Evolutionary conservation across 2,113 vertebrate genomes (phyloP).

Genomic region (Aspidoscelis tigris): DNA sequence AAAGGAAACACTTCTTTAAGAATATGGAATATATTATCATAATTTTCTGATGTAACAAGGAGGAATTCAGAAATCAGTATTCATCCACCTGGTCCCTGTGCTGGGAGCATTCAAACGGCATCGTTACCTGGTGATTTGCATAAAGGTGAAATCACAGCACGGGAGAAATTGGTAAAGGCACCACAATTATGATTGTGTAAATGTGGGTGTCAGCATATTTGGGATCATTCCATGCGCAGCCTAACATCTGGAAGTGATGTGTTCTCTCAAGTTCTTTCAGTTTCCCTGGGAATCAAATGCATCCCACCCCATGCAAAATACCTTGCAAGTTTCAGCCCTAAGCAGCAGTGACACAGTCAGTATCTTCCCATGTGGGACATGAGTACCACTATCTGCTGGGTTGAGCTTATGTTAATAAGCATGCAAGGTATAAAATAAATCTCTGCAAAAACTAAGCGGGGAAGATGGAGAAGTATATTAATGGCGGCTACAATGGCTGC

Average conservation of each 20-base stretch:
- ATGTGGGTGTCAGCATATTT: background rate
- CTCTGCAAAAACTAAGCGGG: too few species aligned
- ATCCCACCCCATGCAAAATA: background rate
- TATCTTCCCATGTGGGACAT: background rate
- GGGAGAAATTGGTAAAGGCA: conserved; percentile 15
- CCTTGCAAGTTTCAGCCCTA: background rate
- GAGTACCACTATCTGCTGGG: background rate
- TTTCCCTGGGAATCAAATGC: conserved; percentile 12
- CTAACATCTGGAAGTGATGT: conserved; percentile 17
- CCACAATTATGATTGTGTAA: background rate
- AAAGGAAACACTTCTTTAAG: background rate
- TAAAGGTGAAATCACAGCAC: conserved; percentile 15
- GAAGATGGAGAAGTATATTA: too few species aligned
- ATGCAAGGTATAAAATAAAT: background rate
- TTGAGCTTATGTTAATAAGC: background rate
- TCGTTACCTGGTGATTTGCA: conserved; percentile 31
- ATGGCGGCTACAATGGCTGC: too few species aligned
- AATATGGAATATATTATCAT: conserved; percentile 8
- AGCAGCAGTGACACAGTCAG: background rate
- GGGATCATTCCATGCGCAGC: conserved; percentile 9
- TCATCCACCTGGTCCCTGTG: conserved; percentile 7
- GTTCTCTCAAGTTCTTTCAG: background rate
- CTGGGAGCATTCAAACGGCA: conserved; percentile 28
- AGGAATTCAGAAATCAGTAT: background rate
- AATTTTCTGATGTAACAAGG: conserved; percentile 1